Percentiles rank a stretch among this genome's conserved stretches.
phyloP scores from a whole-genome alignment of 1,140 invertebrate species.

The Drosophila pruinosa region DNA sequence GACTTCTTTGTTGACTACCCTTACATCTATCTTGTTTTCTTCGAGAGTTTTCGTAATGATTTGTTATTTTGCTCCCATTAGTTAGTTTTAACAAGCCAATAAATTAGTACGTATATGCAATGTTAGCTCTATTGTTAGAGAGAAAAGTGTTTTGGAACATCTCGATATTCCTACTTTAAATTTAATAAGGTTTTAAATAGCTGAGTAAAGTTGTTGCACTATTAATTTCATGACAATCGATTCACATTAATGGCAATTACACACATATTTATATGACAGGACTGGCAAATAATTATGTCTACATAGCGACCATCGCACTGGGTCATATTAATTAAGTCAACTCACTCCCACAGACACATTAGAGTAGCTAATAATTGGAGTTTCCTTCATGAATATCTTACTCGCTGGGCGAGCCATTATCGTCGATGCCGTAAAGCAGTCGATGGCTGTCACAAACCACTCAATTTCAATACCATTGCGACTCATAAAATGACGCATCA shows the following conservation, averaged over 20 bases:
- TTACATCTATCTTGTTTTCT: too few species aligned
- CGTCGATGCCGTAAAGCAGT: neutral
- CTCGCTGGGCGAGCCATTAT: conserved; percentile 1
- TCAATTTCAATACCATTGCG: conserved; percentile 80
- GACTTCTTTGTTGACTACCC: too few species aligned
- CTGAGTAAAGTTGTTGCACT: neutral
- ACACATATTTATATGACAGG: neutral
- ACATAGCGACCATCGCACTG: neutral
- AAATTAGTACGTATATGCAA: conserved; percentile 27
- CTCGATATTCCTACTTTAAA: too few species aligned
- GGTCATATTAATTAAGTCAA: conserved; percentile 35
- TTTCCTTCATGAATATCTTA: conserved; percentile 22
- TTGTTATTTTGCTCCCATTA: neutral
- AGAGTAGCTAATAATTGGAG: conserved; percentile 67
- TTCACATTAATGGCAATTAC: neutral
- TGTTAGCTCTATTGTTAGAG: neutral
- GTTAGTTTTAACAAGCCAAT: too few species aligned
- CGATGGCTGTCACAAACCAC: conserved; percentile 67
- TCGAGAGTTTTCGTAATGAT: neutral
- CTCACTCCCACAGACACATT: conserved; percentile 21
- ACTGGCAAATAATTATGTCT: conserved; percentile 3
- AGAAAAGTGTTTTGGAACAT: too few species aligned
- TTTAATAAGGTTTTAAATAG: too few species aligned
- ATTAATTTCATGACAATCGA: neutral
- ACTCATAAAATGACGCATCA: conserved; percentile 79